These are phyloP conservation scores for Gymnosoma rotundatum DNA, from an alignment of 2,888 invertebrate species.

Conservation along the genomic window DNA sequence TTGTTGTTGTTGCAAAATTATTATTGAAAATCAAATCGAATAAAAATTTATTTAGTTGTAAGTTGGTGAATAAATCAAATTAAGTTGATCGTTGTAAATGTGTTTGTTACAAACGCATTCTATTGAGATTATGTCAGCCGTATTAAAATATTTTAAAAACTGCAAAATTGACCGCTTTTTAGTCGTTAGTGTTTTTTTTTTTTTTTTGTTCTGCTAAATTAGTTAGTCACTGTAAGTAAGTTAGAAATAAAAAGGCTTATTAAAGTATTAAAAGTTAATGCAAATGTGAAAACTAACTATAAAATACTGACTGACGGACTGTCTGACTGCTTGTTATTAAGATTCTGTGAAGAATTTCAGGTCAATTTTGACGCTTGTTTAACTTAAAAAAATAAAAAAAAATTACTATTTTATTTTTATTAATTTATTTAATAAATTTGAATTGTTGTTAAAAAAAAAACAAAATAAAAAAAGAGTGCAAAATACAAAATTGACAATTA, in stretches of 20 bases:
- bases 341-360: not conserved
- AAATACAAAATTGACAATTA: too few species aligned
- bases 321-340: not conserved
- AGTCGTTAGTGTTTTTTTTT: not conserved
- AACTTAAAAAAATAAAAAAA: not conserved
- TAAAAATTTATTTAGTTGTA: constrained; percentile 35
- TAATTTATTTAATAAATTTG: not conserved
- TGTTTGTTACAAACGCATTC: constrained; percentile 68
- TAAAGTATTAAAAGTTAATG: constrained; percentile 63
- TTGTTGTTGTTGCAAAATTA: constrained; percentile 5
- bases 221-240: not conserved
- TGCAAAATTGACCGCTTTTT: constrained; percentile 17
- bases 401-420: not conserved
- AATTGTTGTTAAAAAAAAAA: not conserved
- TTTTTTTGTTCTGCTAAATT: not conserved
- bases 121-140: constrained; percentile 68
- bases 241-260: constrained; percentile 14
- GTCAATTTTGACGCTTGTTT: constrained; percentile 53
- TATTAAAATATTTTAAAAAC: constrained; percentile 37
- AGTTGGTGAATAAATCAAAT: constrained; percentile 68
- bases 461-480: too few species aligned
- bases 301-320: constrained; percentile 3
- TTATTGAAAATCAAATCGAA: constrained; percentile 17
- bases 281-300: constrained; percentile 59
- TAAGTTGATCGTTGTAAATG: constrained; percentile 42